Base-by-base conservation (phyloP, 2,888 invertebrate genomes). In the Caenorhabditis angaria region DNA sequence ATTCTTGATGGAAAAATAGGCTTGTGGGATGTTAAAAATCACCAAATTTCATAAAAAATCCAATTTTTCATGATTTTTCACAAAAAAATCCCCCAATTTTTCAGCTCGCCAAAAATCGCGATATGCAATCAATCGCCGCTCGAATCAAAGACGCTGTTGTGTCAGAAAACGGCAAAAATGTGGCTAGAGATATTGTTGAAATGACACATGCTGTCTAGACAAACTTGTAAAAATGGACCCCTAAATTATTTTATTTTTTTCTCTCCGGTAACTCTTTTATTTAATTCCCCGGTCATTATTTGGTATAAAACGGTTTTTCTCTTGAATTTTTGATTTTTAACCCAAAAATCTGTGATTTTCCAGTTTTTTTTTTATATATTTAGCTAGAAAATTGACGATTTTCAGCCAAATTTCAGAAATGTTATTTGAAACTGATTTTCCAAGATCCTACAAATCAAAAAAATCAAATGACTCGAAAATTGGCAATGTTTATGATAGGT, bases 111-210 rank as follows among this genome's bases (percentile, higher is more conserved):
- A 85, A 85, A 61, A 70, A 76, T 29, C 77, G 83, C 8, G 75
- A 78, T 32, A 65, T 84, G 27, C 60, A 66, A 14, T 22, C 65
- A 10, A 79, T 84, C 14, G 80, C 80, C 24, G 77, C 78, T 32
- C 70, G 75, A 14, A 65, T 85, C 32, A 84, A 85, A 65, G 85
- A 85, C 67, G 81, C 80, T 14, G 75, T 82, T 22, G 67, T 70
- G 8, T 75, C 76, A n/a, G 85, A 85, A 24, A 29, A 51, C 5
- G 76, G 76, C n/a, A 85, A 85, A 62, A 63, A 65, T 35, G 61
- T 85, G 12, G 81, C 82, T 20, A 66, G 84, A 25, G 84, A 85
- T 57, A 78, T 84, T 50, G 75, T 80, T 24, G 84, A 79, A 64
- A 85, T 85, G 84, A 80, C 77, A 2, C 74, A 70, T 57, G 77